Percentiles rank a stretch among this genome's conserved stretches.
These are phyloP conservation scores for Brachirus orientalis DNA, from an alignment of 2,113 vertebrate species.

Conservation along the genomic window DNA sequence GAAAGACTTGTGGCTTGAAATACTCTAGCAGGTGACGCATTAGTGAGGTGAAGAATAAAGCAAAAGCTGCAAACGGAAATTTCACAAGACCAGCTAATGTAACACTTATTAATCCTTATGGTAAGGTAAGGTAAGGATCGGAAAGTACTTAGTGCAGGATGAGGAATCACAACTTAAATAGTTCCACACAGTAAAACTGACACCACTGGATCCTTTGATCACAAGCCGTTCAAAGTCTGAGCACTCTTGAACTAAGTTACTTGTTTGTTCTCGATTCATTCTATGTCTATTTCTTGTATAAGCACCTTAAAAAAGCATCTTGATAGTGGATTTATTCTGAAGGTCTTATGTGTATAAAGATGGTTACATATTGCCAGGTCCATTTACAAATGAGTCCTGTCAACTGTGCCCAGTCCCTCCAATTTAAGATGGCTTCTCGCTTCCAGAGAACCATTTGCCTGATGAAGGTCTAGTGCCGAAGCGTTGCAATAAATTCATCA, in stretches of 20 bases:
- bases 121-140: conserved; percentile 6
- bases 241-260: conserved; percentile 59
- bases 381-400: no score
- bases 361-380: no score
- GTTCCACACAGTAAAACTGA: conserved; percentile 50
- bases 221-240: conserved; percentile 57
- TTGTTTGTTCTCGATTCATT: conserved; percentile 57
- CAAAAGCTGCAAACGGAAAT: neutral
- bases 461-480: no score
- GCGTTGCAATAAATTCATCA: no score
- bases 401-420: no score
- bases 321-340: no score
- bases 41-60: conserved; percentile 34
- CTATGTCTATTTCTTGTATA: conserved; percentile 50
- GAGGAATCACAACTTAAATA: conserved; percentile 37
- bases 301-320: no score
- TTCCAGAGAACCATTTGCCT: no score
- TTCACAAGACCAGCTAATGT: conserved; percentile 1
- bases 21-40: conserved; percentile 26
- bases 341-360: no score
- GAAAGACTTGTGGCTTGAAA: conserved; percentile 33
- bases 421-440: no score
- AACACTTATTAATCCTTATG: conserved; percentile 1
- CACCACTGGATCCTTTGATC: conserved; percentile 65
- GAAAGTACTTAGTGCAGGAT: neutral